Percentiles rank a stretch among this genome's conserved stretches.
phyloP scores from a whole-genome alignment of 2,113 vertebrate species.

The Formicarius rufipectus region DNA sequence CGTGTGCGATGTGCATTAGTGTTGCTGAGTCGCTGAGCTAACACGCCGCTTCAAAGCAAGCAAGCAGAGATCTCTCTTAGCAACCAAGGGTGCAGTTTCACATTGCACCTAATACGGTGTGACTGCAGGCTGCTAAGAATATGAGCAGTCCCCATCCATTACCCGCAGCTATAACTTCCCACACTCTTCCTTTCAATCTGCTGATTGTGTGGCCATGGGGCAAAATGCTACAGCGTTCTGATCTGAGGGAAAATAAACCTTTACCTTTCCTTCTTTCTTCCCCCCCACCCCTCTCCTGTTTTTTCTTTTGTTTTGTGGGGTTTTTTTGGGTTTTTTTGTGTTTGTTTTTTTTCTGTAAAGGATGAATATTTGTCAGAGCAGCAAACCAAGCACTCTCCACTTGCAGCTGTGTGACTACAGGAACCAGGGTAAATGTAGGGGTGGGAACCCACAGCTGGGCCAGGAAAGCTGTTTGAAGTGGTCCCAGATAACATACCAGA shows the following conservation, averaged over 20 bases:
- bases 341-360: not conserved
- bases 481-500: not conserved
- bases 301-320: not conserved
- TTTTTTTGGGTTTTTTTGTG: too few species aligned
- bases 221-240: not conserved
- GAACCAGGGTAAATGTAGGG: not conserved
- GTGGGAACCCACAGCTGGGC: not conserved
- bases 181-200: constrained; percentile 9
- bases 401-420: not conserved
- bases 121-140: constrained; percentile 43
- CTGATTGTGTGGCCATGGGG: not conserved
- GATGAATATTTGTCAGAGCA: not conserved
- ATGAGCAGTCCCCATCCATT: constrained; percentile 33
- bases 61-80: constrained; percentile 41
- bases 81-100: constrained; percentile 54
- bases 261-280: not conserved
- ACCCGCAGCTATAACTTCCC: constrained; percentile 20
- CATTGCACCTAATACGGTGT: constrained; percentile 27
- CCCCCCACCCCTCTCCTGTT: not conserved
- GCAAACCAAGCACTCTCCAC: not conserved
- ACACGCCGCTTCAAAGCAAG: not conserved
- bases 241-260: not conserved
- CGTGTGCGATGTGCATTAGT: not conserved
- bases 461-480: constrained; percentile 15
- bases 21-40: not conserved